Conservation (phyloP, 2,888 invertebrate genomes). For the Tanypteryx hageni region DNA sequence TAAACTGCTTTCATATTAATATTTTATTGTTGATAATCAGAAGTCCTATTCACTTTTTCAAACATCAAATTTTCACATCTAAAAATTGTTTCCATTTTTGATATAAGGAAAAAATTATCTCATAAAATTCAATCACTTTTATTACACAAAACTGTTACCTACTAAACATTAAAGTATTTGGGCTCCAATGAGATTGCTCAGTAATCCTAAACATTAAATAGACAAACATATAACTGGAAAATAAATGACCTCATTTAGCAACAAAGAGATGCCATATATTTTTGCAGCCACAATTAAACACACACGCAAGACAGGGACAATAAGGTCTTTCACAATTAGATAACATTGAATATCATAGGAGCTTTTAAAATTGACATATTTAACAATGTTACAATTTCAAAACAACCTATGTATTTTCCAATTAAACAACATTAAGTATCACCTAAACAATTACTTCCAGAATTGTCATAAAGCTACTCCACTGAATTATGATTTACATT, state of each 20-base stretch:
- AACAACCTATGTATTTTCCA: neutral
- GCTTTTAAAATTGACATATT: neutral
- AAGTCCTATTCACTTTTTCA: too few species aligned
- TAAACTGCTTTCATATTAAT: too few species aligned
- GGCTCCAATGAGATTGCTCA: neutral
- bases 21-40: too few species aligned
- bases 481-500: neutral
- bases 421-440: neutral
- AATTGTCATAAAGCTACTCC: neutral
- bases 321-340: constrained; percentile 32
- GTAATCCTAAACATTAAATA: constrained; percentile 38
- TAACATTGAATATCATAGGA: constrained; percentile 42
- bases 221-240: neutral
- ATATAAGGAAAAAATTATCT: neutral
- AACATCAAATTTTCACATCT: neutral
- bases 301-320: constrained; percentile 34
- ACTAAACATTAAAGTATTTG: neutral
- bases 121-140: neutral
- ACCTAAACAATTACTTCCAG: neutral
- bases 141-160: neutral
- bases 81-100: neutral
- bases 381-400: constrained; percentile 2
- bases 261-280: neutral
- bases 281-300: constrained; percentile 7
- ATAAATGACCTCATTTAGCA: neutral